These are phyloP conservation scores for Anableps anableps DNA, from an alignment of 2,797 vertebrate genomes.

Conservation along the genomic window DNA sequence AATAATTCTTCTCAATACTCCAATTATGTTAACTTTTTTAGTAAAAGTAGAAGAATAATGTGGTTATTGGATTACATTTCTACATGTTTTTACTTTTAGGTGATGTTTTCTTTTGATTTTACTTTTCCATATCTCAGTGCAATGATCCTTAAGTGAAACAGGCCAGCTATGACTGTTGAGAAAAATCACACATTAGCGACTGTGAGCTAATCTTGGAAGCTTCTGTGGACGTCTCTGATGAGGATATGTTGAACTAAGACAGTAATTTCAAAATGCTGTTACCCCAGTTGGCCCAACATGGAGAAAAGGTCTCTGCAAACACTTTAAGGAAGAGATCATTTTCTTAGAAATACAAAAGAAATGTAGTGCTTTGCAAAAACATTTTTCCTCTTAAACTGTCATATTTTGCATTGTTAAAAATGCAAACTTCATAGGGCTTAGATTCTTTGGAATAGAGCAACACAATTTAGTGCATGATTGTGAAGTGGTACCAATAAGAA, in stretches of 20 bases:
- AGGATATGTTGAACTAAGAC: slow-evolving; percentile 16
- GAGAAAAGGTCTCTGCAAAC: neutral
- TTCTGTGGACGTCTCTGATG: slow-evolving; percentile 12
- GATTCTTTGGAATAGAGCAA: no score
- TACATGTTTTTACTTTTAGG: neutral
- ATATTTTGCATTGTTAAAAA: neutral
- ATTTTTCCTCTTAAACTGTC: neutral
- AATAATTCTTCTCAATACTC: neutral
- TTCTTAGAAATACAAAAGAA: neutral
- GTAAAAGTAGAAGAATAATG: neutral
- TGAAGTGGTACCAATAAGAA: no score
- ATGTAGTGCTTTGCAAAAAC: neutral
- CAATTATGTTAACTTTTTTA: neutral
- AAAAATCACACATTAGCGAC: neutral
- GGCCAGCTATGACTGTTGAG: neutral
- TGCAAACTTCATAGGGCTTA: neutral
- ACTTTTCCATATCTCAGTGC: neutral
- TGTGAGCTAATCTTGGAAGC: slow-evolving; percentile 10
- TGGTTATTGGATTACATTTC: neutral
- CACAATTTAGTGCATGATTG: neutral
- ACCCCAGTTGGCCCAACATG: neutral
- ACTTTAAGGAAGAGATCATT: neutral
- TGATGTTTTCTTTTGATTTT: neutral
- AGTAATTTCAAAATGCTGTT: slow-evolving; percentile 15
- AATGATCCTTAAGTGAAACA: neutral